Conservation (phyloP, 2,888 invertebrate species). For the Zygogramma bicolorata region DNA sequence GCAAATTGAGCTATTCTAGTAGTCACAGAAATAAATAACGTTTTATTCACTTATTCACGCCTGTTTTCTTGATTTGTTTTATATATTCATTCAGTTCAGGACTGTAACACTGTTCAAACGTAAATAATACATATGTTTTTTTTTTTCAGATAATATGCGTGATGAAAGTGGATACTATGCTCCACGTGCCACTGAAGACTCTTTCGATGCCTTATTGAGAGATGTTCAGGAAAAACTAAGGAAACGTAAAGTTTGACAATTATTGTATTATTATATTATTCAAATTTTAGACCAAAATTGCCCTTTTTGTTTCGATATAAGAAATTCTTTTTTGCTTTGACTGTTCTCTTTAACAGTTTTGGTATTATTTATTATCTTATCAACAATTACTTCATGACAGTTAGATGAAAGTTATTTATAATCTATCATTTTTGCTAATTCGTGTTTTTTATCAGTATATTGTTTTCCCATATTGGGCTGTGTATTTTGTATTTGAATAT, state of each 20-base stretch:
- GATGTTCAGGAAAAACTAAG: constrained; percentile 75
- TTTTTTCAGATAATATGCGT: constrained; percentile 60
- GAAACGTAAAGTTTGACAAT: constrained; percentile 68
- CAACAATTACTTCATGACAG: constrained; percentile 34
- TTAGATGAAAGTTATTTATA: constrained; percentile 20
- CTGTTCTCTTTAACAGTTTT: constrained; percentile 14
- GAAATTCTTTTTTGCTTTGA: constrained; percentile 28
- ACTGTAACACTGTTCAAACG: no score
- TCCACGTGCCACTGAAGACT: constrained; percentile 56
- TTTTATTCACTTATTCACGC: no score
- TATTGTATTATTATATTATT: constrained; percentile 21
- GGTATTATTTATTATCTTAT: constrained; percentile 1
- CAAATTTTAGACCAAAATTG: constrained; percentile 27
- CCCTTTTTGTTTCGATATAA: constrained; percentile 27
- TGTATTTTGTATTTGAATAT: constrained; percentile 53
- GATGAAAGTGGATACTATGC: constrained; percentile 54
- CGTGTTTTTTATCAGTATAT: constrained; percentile 26
- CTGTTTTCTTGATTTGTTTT: no score
- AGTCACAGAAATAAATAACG: no score
- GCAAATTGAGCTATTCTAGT: no score
- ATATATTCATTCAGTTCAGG: no score
- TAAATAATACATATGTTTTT: no score
- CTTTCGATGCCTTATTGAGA: constrained; percentile 75
- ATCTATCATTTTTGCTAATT: constrained; percentile 19
- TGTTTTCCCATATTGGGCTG: constrained; percentile 48